Evolutionary conservation across 2,113 vertebrate genomes (phyloP).

Genomic region (Malurus cyaneus): DNA sequence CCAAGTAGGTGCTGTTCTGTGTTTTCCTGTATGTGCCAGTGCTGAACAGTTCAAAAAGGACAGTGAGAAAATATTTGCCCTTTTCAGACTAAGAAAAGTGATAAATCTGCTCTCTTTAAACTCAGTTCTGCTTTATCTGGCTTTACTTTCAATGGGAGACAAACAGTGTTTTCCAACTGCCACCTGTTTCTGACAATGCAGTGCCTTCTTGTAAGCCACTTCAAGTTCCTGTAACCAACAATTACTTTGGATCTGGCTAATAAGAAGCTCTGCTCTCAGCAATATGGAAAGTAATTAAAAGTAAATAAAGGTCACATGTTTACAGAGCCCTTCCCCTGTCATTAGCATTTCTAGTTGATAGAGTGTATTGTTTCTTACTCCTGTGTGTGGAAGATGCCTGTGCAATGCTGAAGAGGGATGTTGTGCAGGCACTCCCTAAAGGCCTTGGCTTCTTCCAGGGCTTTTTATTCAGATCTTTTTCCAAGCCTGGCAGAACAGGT

Average conservation of each 20-base stretch:
- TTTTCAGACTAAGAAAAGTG: neutral
- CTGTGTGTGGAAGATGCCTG: neutral
- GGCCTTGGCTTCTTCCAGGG: neutral
- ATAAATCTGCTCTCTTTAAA: neutral
- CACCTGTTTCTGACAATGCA: neutral
- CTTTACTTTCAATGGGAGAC: neutral
- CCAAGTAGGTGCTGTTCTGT: neutral
- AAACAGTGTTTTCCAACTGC: neutral
- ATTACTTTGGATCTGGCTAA: neutral
- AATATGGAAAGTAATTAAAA: neutral
- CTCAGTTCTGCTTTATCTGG: neutral
- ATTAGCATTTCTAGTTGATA: neutral
- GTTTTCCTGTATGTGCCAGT: neutral
- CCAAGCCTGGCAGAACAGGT: neutral
- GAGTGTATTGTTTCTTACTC: neutral
- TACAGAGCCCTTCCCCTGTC: neutral
- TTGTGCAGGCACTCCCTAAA: neutral
- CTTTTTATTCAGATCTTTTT: neutral
- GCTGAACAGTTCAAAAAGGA: neutral
- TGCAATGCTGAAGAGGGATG: neutral
- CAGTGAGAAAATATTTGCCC: neutral
- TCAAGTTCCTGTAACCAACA: neutral
- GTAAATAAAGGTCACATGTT: neutral
- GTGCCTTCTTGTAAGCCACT: neutral
- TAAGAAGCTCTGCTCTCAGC: neutral